Evolutionary conservation across 1,140 invertebrate genomes (phyloP).

Genomic region (Pomacea maculata): DNA sequence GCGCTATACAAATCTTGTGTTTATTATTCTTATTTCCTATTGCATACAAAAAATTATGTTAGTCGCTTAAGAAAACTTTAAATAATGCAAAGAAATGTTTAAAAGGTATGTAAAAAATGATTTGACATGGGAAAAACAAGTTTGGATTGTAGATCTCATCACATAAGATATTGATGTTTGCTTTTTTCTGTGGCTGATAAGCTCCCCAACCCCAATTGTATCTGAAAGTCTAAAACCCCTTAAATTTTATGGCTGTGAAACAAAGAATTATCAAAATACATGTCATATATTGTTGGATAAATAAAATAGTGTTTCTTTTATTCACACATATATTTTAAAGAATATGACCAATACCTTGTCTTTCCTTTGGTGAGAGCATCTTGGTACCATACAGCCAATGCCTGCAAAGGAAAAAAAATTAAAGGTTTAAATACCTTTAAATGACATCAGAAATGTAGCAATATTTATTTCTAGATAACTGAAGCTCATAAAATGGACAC

Average conservation of each 20-base stretch:
- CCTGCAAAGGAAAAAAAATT: slow-evolving; percentile 66
- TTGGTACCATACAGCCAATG: slow-evolving; percentile 90
- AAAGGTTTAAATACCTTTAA: background rate
- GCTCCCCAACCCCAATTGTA: too few species aligned
- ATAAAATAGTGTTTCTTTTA: background rate
- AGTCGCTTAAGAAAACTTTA: too few species aligned
- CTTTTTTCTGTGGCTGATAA: too few species aligned
- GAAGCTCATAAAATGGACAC: background rate
- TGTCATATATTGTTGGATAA: background rate
- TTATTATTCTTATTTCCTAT: too few species aligned
- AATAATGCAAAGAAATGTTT: slow-evolving; percentile 7
- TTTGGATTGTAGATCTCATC: too few species aligned
- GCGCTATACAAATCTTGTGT: too few species aligned
- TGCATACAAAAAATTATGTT: background rate
- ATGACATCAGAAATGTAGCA: background rate
- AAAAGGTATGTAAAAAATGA: background rate
- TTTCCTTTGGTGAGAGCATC: slow-evolving; percentile 44
- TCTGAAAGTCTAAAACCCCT: too few species aligned
- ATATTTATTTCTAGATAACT: background rate
- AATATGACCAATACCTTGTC: background rate
- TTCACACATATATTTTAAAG: too few species aligned
- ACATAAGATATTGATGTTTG: too few species aligned
- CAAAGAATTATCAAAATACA: background rate
- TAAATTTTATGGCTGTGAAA: too few species aligned
- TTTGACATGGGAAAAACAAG: too few species aligned